Conservation (phyloP, 2,888 invertebrate genomes). For the Drosophila ochracea region DNA sequence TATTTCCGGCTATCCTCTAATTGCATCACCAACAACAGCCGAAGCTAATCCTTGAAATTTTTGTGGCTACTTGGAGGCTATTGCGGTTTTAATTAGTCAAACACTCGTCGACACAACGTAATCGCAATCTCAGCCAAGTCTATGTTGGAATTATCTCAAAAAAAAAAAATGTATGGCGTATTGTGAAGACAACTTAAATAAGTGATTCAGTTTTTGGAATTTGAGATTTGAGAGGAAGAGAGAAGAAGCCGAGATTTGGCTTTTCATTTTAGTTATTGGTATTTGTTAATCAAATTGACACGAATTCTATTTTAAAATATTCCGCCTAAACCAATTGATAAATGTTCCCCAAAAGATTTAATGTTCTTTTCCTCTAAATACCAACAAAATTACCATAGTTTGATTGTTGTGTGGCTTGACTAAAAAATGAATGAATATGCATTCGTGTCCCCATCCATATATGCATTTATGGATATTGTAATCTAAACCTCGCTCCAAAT, state of each 20-base stretch:
- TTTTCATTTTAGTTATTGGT: not conserved
- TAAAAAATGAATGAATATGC: slow-evolving; percentile 1
- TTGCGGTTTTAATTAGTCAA: slow-evolving; percentile 64
- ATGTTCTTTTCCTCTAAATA: not conserved
- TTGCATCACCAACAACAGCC: slow-evolving; percentile 40
- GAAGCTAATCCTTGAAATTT: slow-evolving; percentile 10
- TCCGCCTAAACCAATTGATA: not conserved
- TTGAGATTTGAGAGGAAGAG: not conserved
- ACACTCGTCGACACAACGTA: slow-evolving; percentile 50
- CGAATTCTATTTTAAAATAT: not conserved
- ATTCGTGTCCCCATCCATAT: slow-evolving; percentile 1
- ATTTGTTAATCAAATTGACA: not conserved
- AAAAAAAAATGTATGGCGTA: not conserved
- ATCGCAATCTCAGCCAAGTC: slow-evolving; percentile 24
- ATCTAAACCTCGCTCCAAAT: slow-evolving; percentile 8
- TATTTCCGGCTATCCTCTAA: slow-evolving; percentile 33
- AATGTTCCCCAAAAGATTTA: not conserved
- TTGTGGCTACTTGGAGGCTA: slow-evolving; percentile 1
- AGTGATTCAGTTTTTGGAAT: not conserved
- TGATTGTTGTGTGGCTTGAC: slow-evolving; percentile 16
- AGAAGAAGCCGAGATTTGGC: not conserved
- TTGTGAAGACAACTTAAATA: slow-evolving; percentile 13
- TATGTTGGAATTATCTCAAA: slow-evolving; percentile 9
- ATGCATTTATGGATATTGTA: slow-evolving; percentile 13
- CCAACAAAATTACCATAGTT: slow-evolving; percentile 31